phyloP scores from a whole-genome alignment of 2,113 vertebrate species.

The Eulemur macaco region DNA sequence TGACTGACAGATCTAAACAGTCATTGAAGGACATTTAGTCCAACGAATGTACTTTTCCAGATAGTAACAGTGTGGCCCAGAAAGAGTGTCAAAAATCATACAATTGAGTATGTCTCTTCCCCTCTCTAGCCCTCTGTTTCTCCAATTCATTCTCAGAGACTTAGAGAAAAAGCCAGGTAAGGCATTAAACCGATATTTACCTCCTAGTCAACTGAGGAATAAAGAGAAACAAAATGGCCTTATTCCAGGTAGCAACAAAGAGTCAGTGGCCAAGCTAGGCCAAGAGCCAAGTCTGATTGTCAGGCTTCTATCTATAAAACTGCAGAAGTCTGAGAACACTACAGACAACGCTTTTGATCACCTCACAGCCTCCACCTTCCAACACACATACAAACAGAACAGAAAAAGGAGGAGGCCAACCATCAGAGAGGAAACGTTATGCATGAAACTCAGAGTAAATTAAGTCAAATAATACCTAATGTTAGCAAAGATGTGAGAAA shows the following conservation, averaged over 20 bases:
- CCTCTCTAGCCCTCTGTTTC: not conserved
- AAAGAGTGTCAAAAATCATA: not conserved
- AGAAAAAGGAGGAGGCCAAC: not conserved
- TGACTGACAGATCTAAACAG: not conserved
- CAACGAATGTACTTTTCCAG: not conserved
- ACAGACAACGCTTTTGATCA: accelerated
- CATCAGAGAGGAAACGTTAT: not conserved
- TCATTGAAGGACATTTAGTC: not conserved
- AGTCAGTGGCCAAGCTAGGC: not conserved
- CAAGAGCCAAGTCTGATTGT: not conserved
- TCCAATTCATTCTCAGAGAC: not conserved
- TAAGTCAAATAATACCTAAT: not conserved
- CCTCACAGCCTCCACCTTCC: accelerated
- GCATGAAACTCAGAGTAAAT: not conserved
- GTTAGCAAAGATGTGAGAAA: not conserved
- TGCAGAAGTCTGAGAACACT: not conserved
- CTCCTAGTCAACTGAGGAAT: not conserved
- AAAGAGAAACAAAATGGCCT: not conserved
- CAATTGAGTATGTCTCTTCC: not conserved
- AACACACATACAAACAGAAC: not conserved
- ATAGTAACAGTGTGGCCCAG: not conserved
- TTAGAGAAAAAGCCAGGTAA: not conserved
- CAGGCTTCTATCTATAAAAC: not conserved
- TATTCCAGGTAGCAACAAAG: not conserved
- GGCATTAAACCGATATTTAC: not conserved